Evolutionary conservation across 2,113 vertebrate species (phyloP), one percentile per base, ranked within the genome.

Genomic region (Telmatochromis brachygnathus): DNA sequence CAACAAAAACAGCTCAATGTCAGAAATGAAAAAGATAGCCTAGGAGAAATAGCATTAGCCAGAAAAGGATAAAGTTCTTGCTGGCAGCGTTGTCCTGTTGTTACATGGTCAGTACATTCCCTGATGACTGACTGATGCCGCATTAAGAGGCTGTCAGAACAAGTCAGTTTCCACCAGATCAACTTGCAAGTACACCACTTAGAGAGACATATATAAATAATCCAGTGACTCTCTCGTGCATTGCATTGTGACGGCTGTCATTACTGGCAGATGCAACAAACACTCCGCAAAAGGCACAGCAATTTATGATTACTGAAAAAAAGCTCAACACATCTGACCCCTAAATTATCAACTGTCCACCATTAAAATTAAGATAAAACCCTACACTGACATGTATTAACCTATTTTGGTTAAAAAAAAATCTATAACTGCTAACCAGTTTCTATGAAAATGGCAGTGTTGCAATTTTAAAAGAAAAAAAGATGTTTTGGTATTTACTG

Each of bases 141-240:
- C 86, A 88, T 91, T 87, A 91, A 94, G 86, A 91, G 83, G 51
- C 89, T 94, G 91, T 94, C 94, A 92, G 87, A 83, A 17, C 62
- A 60, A 87, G 51, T 94, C 84, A 62, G 86, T 89, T 88, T 92
- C 90, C 85, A 88, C 68, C 60, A 84, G 82, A 94, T 93, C 91
- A 90, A 87, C 85, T 92, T 82, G 5, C 80, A 89, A 85, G 84
- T 70, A 84, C 84, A 54, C 84, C 85, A 89, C 82, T 92, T 91
- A 87, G 37, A n/a, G 75, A 87, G 68, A 87, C 15, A 54, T 56
- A 82, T 77, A 88, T 87, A 93, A 93, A 91, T 91, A 88, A 85
- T 88, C 80, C 55, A 21, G 84, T 62, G 45, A n/a, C 56, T 65
- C 75, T 62, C 51, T 37, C 35, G 35, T 68, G 42, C 81, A 80